Conservation (phyloP, 1,140 invertebrate species). For the Idris sp. region DNA sequence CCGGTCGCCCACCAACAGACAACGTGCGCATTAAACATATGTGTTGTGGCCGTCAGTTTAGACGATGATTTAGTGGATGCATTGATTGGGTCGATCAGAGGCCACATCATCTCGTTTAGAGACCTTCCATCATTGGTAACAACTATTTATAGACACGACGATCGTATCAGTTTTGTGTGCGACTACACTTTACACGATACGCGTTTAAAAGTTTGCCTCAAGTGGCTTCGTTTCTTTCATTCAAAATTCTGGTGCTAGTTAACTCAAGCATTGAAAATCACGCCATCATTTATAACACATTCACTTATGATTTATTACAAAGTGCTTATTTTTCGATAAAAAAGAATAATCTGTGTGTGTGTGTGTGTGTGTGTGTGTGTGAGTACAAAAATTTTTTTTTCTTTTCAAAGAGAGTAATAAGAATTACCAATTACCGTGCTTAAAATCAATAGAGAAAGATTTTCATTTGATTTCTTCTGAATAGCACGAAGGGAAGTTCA, state of each 20-base stretch:
- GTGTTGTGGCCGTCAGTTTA: constrained; percentile 76
- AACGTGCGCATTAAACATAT: constrained; percentile 67
- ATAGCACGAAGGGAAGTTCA: constrained; percentile 28
- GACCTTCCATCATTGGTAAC: constrained; percentile 74
- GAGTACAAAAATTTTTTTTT: no score
- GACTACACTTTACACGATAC: constrained; percentile 55
- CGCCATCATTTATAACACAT: not conserved
- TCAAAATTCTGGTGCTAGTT: no score
- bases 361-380: no score
- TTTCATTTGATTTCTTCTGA: constrained; percentile 34
- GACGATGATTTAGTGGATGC: constrained; percentile 78
- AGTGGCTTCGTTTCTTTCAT: no score
- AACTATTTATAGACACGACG: constrained; percentile 76
- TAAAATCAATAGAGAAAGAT: constrained; percentile 40
- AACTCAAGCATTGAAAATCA: no score
- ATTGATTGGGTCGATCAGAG: constrained; percentile 79
- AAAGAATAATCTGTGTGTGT: no score
- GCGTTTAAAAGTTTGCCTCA: constrained; percentile 66
- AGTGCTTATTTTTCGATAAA: no score
- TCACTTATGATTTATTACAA: not conserved
- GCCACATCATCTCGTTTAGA: constrained; percentile 77
- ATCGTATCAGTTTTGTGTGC: constrained; percentile 73
- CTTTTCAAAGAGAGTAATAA: not conserved
- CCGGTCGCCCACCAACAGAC: constrained; percentile 75
- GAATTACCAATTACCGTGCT: constrained; percentile 8